Conservation (phyloP, 2,797 vertebrate genomes). For the Amblyopsis hoosieri region DNA sequence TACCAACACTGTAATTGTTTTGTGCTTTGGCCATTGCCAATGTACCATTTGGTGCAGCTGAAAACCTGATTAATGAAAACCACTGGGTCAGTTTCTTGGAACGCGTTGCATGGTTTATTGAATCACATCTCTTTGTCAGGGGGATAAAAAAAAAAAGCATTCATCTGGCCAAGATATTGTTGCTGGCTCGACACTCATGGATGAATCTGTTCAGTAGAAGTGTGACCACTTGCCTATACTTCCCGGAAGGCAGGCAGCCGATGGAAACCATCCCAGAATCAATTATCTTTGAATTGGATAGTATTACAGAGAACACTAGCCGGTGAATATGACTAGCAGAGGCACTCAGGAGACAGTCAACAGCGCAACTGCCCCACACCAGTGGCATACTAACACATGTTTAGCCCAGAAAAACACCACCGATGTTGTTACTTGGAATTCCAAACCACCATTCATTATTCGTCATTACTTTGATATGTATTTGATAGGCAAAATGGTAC, state of each 20-base stretch:
- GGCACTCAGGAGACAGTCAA: slow-evolving; percentile 31
- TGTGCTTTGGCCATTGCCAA: slow-evolving; percentile 22
- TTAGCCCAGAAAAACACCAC: slow-evolving; percentile 35
- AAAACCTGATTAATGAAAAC: slow-evolving; percentile 24
- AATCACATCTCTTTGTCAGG: slow-evolving; percentile 35
- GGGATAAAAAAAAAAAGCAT: slow-evolving; percentile 23
- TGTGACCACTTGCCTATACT: slow-evolving; percentile 32
- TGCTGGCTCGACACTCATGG: slow-evolving; percentile 27
- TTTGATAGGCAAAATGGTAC: slow-evolving; percentile 25
- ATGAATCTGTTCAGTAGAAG: slow-evolving; percentile 35
- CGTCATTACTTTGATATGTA: slow-evolving; percentile 8
- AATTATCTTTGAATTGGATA: slow-evolving; percentile 63
- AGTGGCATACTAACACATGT: slow-evolving; percentile 38
- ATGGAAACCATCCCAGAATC: slow-evolving; percentile 62
- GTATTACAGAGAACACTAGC: slow-evolving; percentile 42
- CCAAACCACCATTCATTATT: slow-evolving; percentile 39
- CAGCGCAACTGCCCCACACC: slow-evolving; percentile 15
- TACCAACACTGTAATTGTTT: slow-evolving; percentile 24
- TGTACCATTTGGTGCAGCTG: slow-evolving; percentile 30
- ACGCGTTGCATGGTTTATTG: slow-evolving; percentile 33
- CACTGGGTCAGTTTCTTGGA: slow-evolving; percentile 13
- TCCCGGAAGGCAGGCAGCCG: slow-evolving; percentile 50
- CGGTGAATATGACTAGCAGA: slow-evolving; percentile 29
- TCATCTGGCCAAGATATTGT: slow-evolving; percentile 31
- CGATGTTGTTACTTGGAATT: slow-evolving; percentile 54